Conservation (phyloP, 1,140 invertebrate genomes). For the Eriosoma lanigerum region DNA sequence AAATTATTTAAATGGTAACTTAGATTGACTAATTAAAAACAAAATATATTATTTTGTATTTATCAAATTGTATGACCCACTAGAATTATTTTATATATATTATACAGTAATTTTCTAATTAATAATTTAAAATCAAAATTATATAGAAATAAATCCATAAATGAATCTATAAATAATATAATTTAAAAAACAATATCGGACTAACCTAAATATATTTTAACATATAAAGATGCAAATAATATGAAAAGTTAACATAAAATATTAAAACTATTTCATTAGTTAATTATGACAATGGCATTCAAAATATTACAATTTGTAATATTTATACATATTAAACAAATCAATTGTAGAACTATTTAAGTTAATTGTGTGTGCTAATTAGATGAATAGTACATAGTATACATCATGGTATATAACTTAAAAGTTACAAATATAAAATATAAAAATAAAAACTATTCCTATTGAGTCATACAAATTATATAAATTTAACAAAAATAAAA, state of each 20-base stretch:
- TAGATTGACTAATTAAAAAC: slow-evolving; percentile 27
- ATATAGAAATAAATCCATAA: neutral
- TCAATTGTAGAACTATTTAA: neutral
- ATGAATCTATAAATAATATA: neutral
- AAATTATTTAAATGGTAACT: slow-evolving; percentile 22
- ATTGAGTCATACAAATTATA: slow-evolving; percentile 11
- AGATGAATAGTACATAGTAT: neutral
- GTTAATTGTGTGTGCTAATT: too few relatives aligned
- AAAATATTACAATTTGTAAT: neutral
- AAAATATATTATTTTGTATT: neutral
- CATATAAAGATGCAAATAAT: too few relatives aligned
- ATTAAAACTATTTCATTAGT: neutral
- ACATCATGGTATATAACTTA: neutral
- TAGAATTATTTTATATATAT: neutral
- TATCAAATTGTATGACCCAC: slow-evolving; percentile 24
- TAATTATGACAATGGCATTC: neutral
- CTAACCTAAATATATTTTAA: too few relatives aligned
- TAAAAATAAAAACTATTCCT: neutral
- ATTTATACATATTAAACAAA: neutral
- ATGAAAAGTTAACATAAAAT: neutral
- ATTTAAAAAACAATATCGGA: neutral
- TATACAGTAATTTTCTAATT: neutral
- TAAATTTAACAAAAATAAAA: neutral
- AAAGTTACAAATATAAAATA: neutral
- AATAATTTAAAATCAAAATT: neutral